Base-by-base conservation (phyloP, 2,797 vertebrate species). In the Amblyopsis hoosieri region DNA sequence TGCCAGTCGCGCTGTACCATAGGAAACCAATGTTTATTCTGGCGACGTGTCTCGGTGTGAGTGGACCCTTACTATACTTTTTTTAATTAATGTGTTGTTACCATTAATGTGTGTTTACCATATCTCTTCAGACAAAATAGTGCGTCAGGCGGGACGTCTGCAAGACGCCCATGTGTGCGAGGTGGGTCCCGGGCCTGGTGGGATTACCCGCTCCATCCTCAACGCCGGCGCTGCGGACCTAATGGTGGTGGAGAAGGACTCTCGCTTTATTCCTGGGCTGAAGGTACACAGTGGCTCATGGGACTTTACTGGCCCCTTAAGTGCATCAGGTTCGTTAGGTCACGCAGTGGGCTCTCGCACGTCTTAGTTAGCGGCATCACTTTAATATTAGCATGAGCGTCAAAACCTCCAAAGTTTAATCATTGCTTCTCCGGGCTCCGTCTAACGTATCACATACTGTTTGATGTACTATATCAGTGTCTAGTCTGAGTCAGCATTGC, bases 101-200 rank as follows among this genome's bases (percentile, higher is more conserved):
- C 19, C 10, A 58, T 8, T 19, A 17, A 45, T 1, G 12, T 45
- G 19, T n/a, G 17, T 31, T 17, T 51, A 29, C 13, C 45, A 11
- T 9, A 14, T 76, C 23, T 72, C 74, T 66, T 59, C 86, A 99
- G 98, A 98, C 90, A 99, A 99, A 90, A 95, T 99, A 70, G 94
- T 96, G 53, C 94, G 92, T 65, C 94, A 96, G 68, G 95, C 97
- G 9, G 97, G 97, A 0, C 77, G 74, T 75, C 88, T 99, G 81
- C 93, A 74, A 78, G 79, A 91, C 50, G 91, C 93, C 5, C 78
- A 93, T 12, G 96, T 99, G 54, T 99, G 96, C 0, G 98, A 99
- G 81, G 97, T 99, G 67, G 98, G 98, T 15, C 97, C 98, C 0
- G 97, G 98, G 17, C 98, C 98, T 0, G 98, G 97, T 2, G 96